Evolutionary conservation across 2,888 invertebrate species (phyloP).

Genomic region (Andrena hattorfiana): DNA sequence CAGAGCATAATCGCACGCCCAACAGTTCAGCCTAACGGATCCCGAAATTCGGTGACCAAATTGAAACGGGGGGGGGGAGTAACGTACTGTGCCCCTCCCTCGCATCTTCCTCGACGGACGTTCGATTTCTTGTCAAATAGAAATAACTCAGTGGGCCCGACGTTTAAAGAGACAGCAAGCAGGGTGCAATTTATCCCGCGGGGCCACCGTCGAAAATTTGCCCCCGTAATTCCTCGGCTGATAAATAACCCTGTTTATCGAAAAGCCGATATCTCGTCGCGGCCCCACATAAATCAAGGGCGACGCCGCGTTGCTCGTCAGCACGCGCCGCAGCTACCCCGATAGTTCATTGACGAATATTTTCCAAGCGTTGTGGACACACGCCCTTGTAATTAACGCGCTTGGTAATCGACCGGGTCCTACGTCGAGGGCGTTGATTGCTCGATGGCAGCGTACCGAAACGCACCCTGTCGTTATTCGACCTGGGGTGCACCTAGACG

Average conservation of each 20-base stretch:
- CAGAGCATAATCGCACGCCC: not conserved
- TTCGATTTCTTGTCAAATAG: not conserved
- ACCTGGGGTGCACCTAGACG: constrained; percentile 15
- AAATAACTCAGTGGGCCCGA: not conserved
- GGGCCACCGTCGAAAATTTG: constrained; percentile 3
- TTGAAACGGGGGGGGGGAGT: not conserved
- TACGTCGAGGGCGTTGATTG: constrained; percentile 73
- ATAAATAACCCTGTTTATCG: constrained; percentile 38
- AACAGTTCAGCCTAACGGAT: not conserved
- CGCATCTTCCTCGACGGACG: not conserved
- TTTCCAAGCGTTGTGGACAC: constrained; percentile 49
- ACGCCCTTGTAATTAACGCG: constrained; percentile 63
- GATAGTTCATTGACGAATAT: constrained; percentile 61
- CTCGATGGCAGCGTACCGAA: constrained; percentile 70
- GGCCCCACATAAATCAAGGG: constrained; percentile 35
- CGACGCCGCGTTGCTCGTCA: not conserved
- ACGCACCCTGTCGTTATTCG: constrained; percentile 25
- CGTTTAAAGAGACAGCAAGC: not conserved
- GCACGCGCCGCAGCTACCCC: not conserved
- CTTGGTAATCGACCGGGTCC: constrained; percentile 60
- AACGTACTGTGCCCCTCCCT: not conserved
- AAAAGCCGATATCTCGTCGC: constrained; percentile 35
- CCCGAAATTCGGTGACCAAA: not conserved
- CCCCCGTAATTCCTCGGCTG: not conserved
- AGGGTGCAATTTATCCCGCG: not conserved